These are phyloP conservation scores for Ploceus nigricollis DNA, from an alignment of 2,113 vertebrate species.

Conservation along the genomic window DNA sequence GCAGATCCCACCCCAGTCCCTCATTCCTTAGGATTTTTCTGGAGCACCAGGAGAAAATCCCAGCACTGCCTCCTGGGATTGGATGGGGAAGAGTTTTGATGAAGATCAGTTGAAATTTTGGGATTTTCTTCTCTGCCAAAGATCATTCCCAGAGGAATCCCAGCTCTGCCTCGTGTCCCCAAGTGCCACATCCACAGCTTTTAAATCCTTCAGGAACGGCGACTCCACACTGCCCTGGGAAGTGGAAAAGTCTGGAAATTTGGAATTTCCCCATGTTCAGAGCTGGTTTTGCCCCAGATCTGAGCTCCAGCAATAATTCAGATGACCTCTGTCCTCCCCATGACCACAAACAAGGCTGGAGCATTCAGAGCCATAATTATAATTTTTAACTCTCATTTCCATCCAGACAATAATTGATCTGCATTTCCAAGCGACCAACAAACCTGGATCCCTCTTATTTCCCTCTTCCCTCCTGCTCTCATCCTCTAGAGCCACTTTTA, in stretches of 20 bases:
- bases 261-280: fast-evolving
- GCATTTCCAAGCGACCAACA: background rate
- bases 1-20: background rate
- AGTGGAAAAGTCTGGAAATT: background rate
- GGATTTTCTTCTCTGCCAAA: background rate
- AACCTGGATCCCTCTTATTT: background rate
- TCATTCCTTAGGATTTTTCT: background rate
- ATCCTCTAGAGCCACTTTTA: background rate
- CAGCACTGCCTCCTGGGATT: background rate
- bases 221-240: background rate
- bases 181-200: background rate
- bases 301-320: fast-evolving
- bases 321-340: background rate
- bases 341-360: background rate
- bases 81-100: background rate
- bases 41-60: background rate
- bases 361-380: background rate
- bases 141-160: background rate
- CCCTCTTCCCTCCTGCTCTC: background rate
- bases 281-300: background rate
- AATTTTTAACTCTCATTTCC: background rate
- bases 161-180: background rate
- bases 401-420: background rate
- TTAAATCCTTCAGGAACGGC: fast-evolving
- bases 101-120: background rate